phyloP scores from a whole-genome alignment of 2,113 vertebrate genomes.

The Andinoacara biseriatus region DNA sequence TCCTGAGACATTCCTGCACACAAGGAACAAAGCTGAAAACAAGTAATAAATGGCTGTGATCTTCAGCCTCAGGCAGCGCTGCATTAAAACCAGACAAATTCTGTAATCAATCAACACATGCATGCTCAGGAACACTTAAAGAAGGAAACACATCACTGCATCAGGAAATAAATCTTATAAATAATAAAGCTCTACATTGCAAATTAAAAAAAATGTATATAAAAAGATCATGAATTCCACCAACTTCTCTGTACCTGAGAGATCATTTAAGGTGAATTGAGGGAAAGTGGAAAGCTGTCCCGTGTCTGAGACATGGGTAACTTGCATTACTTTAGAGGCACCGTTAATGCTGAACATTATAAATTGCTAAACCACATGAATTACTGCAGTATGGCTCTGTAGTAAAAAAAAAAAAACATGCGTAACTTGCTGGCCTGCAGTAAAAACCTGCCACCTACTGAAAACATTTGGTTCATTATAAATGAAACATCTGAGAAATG shows the following conservation, averaged over 20 bases:
- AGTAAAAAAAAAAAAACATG: background rate
- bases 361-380: background rate
- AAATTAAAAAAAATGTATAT: too few relatives aligned
- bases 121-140: background rate
- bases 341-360: background rate
- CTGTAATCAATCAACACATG: background rate
- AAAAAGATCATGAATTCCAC: background rate
- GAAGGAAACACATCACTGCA: too few relatives aligned
- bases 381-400: background rate
- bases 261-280: background rate
- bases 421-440: background rate
- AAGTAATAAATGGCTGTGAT: background rate
- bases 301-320: background rate
- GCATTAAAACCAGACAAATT: slow-evolving; percentile 6
- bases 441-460: background rate
- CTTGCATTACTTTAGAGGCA: background rate
- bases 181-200: background rate
- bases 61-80: background rate
- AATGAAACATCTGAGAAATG: background rate
- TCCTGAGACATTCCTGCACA: slow-evolving; percentile 1
- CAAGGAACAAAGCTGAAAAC: background rate
- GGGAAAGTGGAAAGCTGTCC: background rate
- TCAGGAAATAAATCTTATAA: background rate
- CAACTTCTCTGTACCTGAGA: background rate
- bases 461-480: slow-evolving; percentile 6